These are phyloP conservation scores for Suricata suricatta DNA, from an alignment of 2,113 vertebrate genomes.

Conservation along the genomic window DNA sequence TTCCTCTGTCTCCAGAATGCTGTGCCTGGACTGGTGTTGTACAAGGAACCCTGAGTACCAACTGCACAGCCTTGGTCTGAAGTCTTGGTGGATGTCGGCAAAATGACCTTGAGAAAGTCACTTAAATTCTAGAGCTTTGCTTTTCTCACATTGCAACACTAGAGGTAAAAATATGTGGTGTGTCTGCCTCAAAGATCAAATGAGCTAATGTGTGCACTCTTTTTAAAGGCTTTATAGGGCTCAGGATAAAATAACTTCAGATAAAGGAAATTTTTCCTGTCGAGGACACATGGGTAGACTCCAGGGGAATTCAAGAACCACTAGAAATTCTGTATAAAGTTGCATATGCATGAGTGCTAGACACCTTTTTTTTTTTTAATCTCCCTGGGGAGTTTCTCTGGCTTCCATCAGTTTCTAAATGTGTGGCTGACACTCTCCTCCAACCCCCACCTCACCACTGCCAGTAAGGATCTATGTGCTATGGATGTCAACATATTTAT, in stretches of 20 bases:
- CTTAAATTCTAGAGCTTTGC: background rate
- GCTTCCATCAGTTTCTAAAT: background rate
- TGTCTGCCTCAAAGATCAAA: constrained; percentile 34
- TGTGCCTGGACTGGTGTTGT: background rate
- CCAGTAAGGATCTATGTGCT: background rate
- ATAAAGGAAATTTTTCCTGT: background rate
- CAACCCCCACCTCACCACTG: background rate
- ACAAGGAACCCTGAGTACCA: background rate
- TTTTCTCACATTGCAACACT: constrained; percentile 3
- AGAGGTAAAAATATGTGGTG: constrained; percentile 45
- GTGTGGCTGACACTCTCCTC: background rate
- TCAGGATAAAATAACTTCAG: background rate
- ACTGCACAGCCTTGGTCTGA: background rate
- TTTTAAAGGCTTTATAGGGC: background rate
- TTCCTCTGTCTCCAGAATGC: background rate
- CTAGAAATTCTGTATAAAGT: background rate
- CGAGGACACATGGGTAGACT: background rate
- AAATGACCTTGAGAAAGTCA: background rate
- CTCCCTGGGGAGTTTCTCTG: background rate
- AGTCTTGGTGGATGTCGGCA: background rate
- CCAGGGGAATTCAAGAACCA: too few species aligned
- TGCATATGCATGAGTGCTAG: background rate
- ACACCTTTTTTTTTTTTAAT: background rate
- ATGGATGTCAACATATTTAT: background rate
- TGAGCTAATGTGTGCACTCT: background rate